phyloP scores from a whole-genome alignment of 2,113 vertebrate genomes.

The Grammomys dolichurus region DNA sequence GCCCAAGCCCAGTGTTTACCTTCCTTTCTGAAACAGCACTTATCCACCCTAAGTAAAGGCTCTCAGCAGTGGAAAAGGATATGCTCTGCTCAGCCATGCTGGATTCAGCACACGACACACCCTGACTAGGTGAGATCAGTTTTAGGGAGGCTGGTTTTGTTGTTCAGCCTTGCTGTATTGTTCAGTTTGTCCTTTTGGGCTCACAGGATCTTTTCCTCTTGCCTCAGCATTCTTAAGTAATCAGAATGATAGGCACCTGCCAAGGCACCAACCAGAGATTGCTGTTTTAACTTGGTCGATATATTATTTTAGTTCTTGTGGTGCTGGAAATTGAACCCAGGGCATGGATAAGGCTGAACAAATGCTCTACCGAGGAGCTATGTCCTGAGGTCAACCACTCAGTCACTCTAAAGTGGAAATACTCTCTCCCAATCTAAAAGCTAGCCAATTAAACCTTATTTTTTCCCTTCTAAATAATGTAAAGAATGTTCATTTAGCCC shows the following conservation, averaged over 20 bases:
- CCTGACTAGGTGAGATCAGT: neutral
- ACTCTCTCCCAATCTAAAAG: slow-evolving; percentile 16
- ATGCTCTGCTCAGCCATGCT: neutral
- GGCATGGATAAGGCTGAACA: neutral
- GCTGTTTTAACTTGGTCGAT: neutral
- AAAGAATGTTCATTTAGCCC: slow-evolving; percentile 22
- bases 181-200: neutral
- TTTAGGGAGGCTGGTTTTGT: neutral
- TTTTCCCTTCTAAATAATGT: neutral
- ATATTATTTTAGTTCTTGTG: neutral
- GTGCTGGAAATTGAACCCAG: neutral
- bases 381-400: neutral
- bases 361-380: neutral
- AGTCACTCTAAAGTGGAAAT: neutral
- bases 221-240: neutral
- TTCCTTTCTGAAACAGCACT: neutral
- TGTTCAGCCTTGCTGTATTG: neutral
- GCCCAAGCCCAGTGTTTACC: neutral
- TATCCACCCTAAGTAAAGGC: neutral
- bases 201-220: neutral
- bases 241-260: neutral
- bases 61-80: neutral
- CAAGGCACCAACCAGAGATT: neutral
- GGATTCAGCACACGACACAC: neutral
- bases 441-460: slow-evolving; percentile 8